phyloP scores from a whole-genome alignment of 53 echinoderm and acorn worm genomes.

The Echinometra lucunter region DNA sequence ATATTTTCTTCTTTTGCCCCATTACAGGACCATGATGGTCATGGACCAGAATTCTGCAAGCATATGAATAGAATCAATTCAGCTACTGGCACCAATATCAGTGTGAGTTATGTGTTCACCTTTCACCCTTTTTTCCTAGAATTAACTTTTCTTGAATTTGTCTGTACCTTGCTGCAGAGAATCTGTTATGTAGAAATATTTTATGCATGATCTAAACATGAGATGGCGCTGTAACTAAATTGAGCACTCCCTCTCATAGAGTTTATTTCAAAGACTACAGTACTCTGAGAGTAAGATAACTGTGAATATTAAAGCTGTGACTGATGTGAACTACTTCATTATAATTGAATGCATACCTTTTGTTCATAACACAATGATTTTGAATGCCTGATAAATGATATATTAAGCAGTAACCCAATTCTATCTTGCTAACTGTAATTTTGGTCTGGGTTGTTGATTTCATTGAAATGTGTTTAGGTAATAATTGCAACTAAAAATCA shows the following conservation, averaged over 20 bases:
- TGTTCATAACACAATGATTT: neutral
- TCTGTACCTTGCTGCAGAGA: neutral
- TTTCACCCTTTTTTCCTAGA: too few relatives aligned
- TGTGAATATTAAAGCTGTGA: too few relatives aligned
- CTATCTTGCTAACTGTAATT: neutral
- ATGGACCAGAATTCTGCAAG: conserved; percentile 98
- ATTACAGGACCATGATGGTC: conserved; percentile 91
- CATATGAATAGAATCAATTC: conserved; percentile 93
- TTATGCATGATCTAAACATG: neutral
- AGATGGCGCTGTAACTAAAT: neutral
- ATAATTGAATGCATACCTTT: too few relatives aligned
- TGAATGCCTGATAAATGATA: too few relatives aligned
- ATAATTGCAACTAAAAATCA: neutral
- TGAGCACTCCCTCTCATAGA: neutral
- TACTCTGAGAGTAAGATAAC: neutral
- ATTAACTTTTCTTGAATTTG: neutral
- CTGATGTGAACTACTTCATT: too few relatives aligned
- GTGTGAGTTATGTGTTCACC: conserved; percentile 72
- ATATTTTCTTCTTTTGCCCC: neutral
- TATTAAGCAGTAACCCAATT: neutral
- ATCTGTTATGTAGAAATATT: neutral
- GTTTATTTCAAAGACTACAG: neutral
- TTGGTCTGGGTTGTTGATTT: too few relatives aligned
- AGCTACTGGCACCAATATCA: conserved; percentile 88
- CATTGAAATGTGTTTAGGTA: neutral